Conservation (phyloP, 2,113 vertebrate species). For the Pycnonotus jocosus region DNA sequence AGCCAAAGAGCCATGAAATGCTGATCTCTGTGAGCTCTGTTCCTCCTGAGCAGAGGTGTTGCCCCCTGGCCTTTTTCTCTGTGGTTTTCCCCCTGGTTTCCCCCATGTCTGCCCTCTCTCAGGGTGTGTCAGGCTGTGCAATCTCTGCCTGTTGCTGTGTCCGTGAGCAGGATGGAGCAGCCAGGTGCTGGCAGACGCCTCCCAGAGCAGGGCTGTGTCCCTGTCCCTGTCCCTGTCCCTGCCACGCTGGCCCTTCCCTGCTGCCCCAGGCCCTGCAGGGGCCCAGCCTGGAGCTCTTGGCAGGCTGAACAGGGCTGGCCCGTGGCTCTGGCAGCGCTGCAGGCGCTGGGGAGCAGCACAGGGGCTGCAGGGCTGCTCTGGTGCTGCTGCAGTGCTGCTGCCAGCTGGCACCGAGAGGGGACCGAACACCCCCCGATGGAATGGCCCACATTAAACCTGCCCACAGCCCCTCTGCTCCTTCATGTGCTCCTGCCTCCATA, state of each 20-base stretch:
- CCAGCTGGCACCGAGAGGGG: background rate
- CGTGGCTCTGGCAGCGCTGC: accelerated
- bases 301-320: accelerated
- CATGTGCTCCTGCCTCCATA: accelerated
- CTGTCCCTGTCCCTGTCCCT: background rate
- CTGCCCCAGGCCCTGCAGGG: background rate
- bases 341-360: background rate
- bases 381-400: background rate
- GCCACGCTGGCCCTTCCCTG: background rate
- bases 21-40: too few species aligned
- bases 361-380: background rate
- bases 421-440: background rate
- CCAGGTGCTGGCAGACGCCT: background rate
- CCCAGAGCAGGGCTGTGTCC: too few species aligned
- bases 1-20: background rate
- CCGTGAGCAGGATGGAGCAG: accelerated
- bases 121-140: background rate
- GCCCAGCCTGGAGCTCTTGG: background rate
- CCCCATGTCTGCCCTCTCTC: background rate
- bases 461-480: background rate
- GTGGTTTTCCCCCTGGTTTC: background rate
- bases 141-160: accelerated
- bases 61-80: background rate
- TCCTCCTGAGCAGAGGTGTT: accelerated
- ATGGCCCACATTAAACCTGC: background rate